Base-by-base conservation (phyloP, 2,113 vertebrate genomes). In the Elephantulus edwardii region DNA sequence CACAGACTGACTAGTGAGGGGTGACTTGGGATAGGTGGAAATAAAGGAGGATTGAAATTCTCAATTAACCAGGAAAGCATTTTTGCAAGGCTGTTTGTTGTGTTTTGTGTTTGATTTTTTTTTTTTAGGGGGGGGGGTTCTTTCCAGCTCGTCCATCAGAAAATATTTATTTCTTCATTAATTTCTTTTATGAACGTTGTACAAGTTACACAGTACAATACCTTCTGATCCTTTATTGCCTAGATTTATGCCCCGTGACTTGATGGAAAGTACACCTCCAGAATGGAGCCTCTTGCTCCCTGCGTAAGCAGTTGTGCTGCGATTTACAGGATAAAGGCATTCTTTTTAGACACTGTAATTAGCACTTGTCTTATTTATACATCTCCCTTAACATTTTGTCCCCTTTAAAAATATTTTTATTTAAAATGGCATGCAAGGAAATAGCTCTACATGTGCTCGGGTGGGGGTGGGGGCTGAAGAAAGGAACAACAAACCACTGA, bases 131-230 rank as follows among this genome's bases (percentile, higher is more conserved):
- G n/a, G n/a, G n/a, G n/a, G n/a, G n/a, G n/a, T n/a, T n/a, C n/a
- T n/a, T n/a, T n/a, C 91, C 94, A 91, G 50, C 38, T 96, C 11
- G 0, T 97, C 93, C 79, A 93, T 96, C 91, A 72, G 88, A 89
- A 56, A 89, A 93, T 97, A 96, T 97, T 97, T 97, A 96, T 97
- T 96, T 96, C 71, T 97, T 97, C 62, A 75, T 97, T 97, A 97
- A 96, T 97, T 96, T 96, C 78, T 97, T 97, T 97, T 96, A 96
- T 96, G 96, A 94, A 96, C 90, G 94, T 82, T 97, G 88, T 93
- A 92, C 16, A 82, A 93, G 90, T 89, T 96, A 94, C 87, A 92
- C 44, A 95, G 86, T 92, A 79, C 91, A 93, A 79, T 96, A 93
- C 92, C 93, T 95, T 40, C 94, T 95, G 92, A 92, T 95, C 93